These are phyloP conservation scores for Margarornis squamiger DNA, from an alignment of 2,797 vertebrate species.

Conservation along the genomic window DNA sequence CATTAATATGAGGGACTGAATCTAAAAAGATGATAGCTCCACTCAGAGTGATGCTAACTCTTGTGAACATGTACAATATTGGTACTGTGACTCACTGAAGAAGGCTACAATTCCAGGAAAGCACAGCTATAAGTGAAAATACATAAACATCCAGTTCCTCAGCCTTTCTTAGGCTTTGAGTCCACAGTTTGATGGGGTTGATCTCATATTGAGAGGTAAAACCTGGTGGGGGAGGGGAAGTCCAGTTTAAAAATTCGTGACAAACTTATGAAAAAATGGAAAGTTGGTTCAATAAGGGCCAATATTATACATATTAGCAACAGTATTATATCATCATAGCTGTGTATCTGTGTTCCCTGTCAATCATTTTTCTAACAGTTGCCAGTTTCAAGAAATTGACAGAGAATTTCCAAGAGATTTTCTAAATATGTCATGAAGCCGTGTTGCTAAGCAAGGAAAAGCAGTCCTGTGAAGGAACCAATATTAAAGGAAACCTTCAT, in stretches of 20 bases:
- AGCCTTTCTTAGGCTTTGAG: neutral
- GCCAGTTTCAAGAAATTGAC: neutral
- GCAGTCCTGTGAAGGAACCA: neutral
- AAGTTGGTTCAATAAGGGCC: neutral
- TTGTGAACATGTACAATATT: neutral
- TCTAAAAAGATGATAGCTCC: neutral
- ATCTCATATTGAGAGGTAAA: neutral
- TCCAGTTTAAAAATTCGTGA: neutral
- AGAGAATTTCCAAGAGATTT: neutral
- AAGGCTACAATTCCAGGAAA: neutral
- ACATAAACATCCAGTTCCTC: neutral
- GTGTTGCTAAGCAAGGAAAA: neutral
- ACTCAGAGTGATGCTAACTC: neutral
- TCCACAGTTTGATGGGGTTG: neutral
- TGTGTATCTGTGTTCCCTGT: neutral
- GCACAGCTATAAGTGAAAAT: neutral
- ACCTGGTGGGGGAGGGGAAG: neutral
- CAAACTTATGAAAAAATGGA: neutral
- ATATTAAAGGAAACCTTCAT: neutral
- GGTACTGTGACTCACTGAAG: neutral
- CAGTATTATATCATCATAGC: neutral
- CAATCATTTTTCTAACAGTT: neutral
- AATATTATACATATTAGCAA: neutral
- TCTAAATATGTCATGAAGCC: neutral
- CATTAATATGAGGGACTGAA: conserved; percentile 15